Conservation (phyloP, 2,888 invertebrate species). For the Yponomeuta evonymella region DNA sequence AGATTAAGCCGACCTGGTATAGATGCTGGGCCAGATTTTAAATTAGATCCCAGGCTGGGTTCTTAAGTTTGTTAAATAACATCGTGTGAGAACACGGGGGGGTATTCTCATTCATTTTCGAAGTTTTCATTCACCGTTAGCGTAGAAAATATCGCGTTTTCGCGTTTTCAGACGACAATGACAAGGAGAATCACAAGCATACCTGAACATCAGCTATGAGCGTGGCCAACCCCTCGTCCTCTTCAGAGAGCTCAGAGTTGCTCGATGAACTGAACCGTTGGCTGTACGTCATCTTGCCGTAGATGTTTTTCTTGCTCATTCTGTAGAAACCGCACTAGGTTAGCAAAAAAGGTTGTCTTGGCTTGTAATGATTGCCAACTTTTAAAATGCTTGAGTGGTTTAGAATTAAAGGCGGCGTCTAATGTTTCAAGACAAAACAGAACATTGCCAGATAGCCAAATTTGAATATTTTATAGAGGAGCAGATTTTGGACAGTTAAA, state of each 20-base stretch:
- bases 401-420: neutral
- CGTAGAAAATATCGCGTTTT: no score
- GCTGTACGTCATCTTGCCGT: constrained; percentile 72
- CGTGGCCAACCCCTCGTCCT: constrained; percentile 91
- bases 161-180: neutral
- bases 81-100: no score
- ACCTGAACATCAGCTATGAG: constrained; percentile 94
- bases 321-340: constrained; percentile 46
- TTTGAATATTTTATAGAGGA: no score
- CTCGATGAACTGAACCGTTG: constrained; percentile 69
- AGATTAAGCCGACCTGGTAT: no score
- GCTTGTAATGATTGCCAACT: no score
- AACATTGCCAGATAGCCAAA: no score
- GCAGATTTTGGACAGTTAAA: no score
- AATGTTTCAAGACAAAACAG: no score
- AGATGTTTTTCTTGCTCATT: constrained; percentile 79
- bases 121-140: neutral
- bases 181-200: constrained; percentile 13
- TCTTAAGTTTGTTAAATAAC: no score
- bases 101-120: no score
- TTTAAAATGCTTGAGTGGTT: neutral
- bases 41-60: no score
- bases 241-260: constrained; percentile 81
- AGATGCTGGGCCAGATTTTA: no score
- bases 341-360: neutral